A percentile compares a stretch with the other conserved stretches of the same genome.
phyloP scores from a whole-genome alignment of 2,888 invertebrate species.

The Celastrina argiolus region DNA sequence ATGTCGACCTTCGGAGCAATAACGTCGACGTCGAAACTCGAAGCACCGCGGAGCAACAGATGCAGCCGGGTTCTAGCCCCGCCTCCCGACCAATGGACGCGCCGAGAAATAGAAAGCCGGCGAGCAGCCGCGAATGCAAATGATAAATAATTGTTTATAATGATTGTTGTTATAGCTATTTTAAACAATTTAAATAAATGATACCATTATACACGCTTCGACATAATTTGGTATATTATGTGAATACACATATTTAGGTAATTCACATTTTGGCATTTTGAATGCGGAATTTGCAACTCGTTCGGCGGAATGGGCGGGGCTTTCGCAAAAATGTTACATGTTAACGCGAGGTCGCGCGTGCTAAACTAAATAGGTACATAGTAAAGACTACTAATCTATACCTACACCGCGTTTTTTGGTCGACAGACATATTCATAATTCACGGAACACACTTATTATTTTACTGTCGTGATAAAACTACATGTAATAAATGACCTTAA shows the following conservation, averaged over 20 bases:
- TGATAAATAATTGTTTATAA: not conserved
- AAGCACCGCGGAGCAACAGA: slow-evolving; percentile 11
- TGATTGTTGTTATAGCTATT: not conserved
- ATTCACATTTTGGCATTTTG: not conserved
- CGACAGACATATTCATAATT: not conserved
- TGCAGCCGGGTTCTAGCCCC: slow-evolving; percentile 16
- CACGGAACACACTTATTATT: not conserved
- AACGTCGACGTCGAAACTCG: not conserved
- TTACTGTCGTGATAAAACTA: too few species aligned
- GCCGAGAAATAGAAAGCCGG: not conserved
- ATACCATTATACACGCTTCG: not conserved
- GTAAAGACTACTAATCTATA: not conserved
- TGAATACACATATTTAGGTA: not conserved
- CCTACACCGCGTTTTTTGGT: not conserved
- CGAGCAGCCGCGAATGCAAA: not conserved
- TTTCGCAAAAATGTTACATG: not conserved
- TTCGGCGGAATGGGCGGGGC: not conserved
- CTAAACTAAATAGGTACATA: not conserved
- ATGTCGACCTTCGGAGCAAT: not conserved
- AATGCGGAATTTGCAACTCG: not conserved
- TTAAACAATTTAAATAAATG: not conserved
- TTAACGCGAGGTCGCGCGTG: not conserved
- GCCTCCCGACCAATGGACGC: slow-evolving; percentile 10
- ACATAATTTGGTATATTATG: not conserved
- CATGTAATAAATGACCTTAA: too few species aligned